These are phyloP conservation scores for Malurus cyaneus DNA, from an alignment of 2,113 vertebrate genomes.

Conservation along the genomic window DNA sequence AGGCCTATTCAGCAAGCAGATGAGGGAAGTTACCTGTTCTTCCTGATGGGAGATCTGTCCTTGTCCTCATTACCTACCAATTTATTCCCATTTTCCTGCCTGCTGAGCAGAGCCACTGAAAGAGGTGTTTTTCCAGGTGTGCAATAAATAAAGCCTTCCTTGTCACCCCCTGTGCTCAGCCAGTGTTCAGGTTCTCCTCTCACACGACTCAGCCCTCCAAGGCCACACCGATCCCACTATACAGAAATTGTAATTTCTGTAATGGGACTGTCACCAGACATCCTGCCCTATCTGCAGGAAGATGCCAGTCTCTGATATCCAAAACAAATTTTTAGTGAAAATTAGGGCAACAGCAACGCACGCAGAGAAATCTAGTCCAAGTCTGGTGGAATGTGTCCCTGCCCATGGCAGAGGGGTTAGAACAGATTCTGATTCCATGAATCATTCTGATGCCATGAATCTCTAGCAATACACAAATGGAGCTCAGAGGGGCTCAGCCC, in stretches of 20 bases:
- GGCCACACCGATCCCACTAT: not conserved
- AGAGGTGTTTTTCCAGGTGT: not conserved
- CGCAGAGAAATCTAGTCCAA: not conserved
- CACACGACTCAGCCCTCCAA: not conserved
- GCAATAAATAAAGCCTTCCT: not conserved
- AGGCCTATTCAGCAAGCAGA: not conserved
- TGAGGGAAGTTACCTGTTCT: not conserved
- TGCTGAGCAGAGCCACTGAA: not conserved
- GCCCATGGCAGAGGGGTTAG: not conserved
- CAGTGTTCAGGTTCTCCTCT: not conserved
- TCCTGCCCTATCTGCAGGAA: not conserved
- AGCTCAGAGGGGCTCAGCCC: not conserved
- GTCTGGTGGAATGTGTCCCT: not conserved
- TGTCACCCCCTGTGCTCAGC: not conserved
- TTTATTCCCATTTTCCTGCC: not conserved
- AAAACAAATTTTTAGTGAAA: not conserved
- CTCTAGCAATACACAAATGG: not conserved
- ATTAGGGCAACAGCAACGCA: not conserved
- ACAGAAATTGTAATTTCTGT: not conserved
- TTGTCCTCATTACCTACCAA: not conserved
- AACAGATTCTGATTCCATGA: not conserved
- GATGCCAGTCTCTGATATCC: not conserved
- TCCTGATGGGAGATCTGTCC: not conserved
- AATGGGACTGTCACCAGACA: not conserved
- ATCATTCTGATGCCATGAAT: not conserved